Evolutionary conservation across 2,797 vertebrate genomes (phyloP).

Genomic region (Saxicola maurus): DNA sequence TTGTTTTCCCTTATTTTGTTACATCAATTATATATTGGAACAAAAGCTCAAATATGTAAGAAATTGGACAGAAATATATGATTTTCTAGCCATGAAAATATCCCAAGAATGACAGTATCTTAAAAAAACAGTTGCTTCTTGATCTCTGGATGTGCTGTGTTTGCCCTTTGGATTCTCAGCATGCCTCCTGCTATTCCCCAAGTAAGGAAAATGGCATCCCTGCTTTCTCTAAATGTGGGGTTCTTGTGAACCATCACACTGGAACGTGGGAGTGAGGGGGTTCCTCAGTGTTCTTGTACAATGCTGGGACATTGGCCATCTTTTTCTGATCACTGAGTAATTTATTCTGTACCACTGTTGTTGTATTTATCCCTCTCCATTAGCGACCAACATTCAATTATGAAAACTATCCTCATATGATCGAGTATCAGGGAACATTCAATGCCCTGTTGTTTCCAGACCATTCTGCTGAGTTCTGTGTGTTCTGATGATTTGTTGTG

Average conservation of each 20-base stretch:
- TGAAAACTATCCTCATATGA: neutral
- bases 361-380: neutral
- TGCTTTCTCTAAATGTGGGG: neutral
- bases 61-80: neutral
- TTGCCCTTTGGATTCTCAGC: neutral
- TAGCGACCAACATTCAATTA: neutral
- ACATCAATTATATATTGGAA: neutral
- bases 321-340: neutral
- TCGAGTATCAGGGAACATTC: no score
- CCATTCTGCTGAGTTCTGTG: neutral
- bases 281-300: neutral
- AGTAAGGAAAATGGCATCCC: neutral
- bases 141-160: neutral
- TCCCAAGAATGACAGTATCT: neutral
- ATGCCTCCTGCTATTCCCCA: neutral
- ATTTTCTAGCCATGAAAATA: neutral
- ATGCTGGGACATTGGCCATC: neutral
- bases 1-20: neutral
- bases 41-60: neutral
- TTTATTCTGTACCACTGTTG: neutral
- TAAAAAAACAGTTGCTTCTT: neutral
- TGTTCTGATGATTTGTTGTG: neutral
- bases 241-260: neutral
- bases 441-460: neutral
- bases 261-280: rapidly evolving